A percentile compares a stretch with the other conserved stretches of the same genome.
Conservation (phyloP, 2,797 vertebrate genomes). For the Anolis apletophallus region DNA sequence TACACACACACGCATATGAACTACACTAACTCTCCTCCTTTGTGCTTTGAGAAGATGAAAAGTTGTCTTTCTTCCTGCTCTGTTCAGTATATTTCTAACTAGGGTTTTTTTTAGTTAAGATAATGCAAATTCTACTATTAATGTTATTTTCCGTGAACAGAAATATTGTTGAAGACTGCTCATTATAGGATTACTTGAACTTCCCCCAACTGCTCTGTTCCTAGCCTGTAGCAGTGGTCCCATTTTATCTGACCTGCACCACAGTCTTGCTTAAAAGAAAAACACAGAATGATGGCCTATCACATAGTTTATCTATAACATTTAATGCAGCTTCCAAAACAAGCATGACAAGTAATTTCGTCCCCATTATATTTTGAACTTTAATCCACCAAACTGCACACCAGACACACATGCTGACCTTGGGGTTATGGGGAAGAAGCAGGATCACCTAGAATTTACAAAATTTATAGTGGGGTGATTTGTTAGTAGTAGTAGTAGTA, state of each 20-base stretch:
- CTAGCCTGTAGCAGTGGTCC: background rate
- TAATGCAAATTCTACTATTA: background rate
- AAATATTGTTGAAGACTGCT: background rate
- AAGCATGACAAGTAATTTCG: background rate
- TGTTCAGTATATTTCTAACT: rapidly evolving
- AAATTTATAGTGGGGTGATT: background rate
- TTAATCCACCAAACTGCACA: background rate
- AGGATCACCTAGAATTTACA: background rate
- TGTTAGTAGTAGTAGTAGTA: too few species aligned
- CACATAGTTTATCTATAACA: background rate
- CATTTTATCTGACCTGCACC: too few species aligned
- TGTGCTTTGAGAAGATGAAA: rapidly evolving
- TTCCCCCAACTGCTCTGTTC: background rate
- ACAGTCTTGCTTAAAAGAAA: background rate
- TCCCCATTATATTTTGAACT: background rate
- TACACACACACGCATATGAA: too few species aligned
- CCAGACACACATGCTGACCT: too few species aligned
- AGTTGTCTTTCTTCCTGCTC: rapidly evolving
- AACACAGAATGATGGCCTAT: background rate
- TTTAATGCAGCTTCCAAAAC: background rate
- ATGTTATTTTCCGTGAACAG: background rate
- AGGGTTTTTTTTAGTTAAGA: background rate
- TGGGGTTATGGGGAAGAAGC: too few species aligned
- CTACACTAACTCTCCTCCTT: rapidly evolving
- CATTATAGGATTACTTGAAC: too few species aligned